These are phyloP conservation scores for Elanoides forficatus DNA, from an alignment of 2,113 vertebrate genomes.

Conservation along the genomic window DNA sequence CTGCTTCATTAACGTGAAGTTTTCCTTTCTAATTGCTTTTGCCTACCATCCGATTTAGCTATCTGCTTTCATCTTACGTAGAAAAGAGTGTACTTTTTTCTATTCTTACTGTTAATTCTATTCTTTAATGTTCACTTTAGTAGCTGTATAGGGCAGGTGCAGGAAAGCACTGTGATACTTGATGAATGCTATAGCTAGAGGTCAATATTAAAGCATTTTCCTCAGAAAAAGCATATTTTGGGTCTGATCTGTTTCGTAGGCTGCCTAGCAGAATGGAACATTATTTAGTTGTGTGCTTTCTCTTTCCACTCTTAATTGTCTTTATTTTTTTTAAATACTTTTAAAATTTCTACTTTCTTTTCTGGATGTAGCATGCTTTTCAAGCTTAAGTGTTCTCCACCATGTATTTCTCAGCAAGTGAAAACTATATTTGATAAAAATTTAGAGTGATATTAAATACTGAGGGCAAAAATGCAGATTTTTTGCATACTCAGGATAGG, in stretches of 20 bases:
- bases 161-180: background rate
- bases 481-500: background rate
- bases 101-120: slow-evolving; percentile 43
- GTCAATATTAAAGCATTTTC: background rate
- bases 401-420: background rate
- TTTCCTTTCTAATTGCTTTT: slow-evolving; percentile 82
- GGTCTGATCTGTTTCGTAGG: background rate
- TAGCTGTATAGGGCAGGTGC: background rate
- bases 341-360: background rate
- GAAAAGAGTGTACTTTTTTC: slow-evolving; percentile 48
- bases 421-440: background rate
- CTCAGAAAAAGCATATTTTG: background rate
- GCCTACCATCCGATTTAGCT: slow-evolving; percentile 72
- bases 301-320: background rate
- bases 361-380: background rate
- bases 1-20: slow-evolving; percentile 78
- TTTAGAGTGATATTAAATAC: background rate
- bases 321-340: background rate
- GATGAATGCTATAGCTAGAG: background rate
- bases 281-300: background rate
- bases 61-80: slow-evolving; percentile 68
- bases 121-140: slow-evolving; percentile 34
- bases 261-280: background rate
- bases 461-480: background rate
- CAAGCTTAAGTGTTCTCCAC: background rate